Percentiles rank a stretch among this genome's conserved stretches.
phyloP scores from a whole-genome alignment of 2,888 invertebrate species.

The Cepaea hortensis region DNA sequence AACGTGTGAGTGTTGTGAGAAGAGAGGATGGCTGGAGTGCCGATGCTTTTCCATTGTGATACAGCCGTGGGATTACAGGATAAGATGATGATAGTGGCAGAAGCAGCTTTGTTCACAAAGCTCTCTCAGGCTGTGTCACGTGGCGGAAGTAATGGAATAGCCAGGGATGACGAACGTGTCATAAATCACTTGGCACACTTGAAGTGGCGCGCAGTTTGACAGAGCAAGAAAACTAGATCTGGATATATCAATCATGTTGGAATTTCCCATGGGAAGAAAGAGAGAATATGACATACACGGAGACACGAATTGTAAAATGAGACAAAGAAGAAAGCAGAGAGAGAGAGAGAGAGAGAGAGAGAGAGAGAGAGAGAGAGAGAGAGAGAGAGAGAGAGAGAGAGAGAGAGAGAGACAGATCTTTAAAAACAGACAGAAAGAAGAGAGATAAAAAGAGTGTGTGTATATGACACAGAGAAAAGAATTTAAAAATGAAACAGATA shows the following conservation, averaged over 20 bases:
- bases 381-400: conserved; percentile 15
- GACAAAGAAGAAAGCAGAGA: background rate
- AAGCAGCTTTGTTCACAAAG: too few relatives aligned
- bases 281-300: background rate
- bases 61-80: too few relatives aligned
- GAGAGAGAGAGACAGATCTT: background rate
- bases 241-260: conserved; percentile 18
- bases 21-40: too few relatives aligned
- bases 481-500: background rate
- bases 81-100: too few relatives aligned
- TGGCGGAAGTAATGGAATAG: too few relatives aligned
- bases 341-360: background rate
- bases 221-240: conserved; percentile 28
- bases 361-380: conserved; percentile 18
- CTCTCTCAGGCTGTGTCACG: too few relatives aligned
- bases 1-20: too few relatives aligned
- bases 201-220: conserved; percentile 33
- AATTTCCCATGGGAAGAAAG: conserved; percentile 14
- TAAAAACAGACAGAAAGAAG: background rate
- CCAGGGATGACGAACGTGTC: too few relatives aligned
- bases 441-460: background rate
- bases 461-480: too few relatives aligned
- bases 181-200: too few relatives aligned
- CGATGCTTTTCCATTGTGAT: too few relatives aligned
- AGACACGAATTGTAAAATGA: background rate